A percentile compares a stretch with the other conserved stretches of the same genome.
Conservation (phyloP, 2,888 invertebrate genomes). For the Alloscopus bannaensis region DNA sequence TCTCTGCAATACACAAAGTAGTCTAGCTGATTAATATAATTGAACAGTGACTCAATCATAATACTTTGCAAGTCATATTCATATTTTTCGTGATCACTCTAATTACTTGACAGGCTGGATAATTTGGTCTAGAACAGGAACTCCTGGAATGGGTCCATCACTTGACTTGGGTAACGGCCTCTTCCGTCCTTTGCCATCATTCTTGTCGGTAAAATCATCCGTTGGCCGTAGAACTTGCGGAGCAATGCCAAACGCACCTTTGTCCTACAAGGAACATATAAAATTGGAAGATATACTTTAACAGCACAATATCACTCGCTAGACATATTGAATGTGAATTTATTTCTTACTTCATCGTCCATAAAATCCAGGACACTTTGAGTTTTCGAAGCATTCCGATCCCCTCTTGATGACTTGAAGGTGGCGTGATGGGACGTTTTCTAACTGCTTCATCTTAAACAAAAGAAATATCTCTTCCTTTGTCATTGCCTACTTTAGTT, state of each 20-base stretch:
- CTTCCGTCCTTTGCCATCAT: slow-evolving; percentile 71
- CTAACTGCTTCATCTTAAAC: slow-evolving; percentile 84
- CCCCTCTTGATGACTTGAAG: slow-evolving; percentile 91
- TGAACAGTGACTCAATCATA: too few species aligned
- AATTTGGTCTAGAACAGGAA: slow-evolving; percentile 83
- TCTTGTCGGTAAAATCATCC: slow-evolving; percentile 81
- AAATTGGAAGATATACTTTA: slow-evolving; percentile 10
- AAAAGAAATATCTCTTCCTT: too few species aligned
- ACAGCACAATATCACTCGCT: not conserved
- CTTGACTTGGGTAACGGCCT: slow-evolving; percentile 74
- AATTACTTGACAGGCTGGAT: slow-evolving; percentile 81
- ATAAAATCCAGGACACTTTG: slow-evolving; percentile 95
- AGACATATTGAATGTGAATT: slow-evolving; percentile 9
- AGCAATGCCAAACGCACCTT: slow-evolving; percentile 96
- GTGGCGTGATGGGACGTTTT: slow-evolving; percentile 86
- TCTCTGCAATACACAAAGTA: slow-evolving; percentile 79
- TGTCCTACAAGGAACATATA: slow-evolving; percentile 81
- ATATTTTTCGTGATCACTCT: not conserved
- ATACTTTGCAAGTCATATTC: too few species aligned
- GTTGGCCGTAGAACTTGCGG: slow-evolving; percentile 89
- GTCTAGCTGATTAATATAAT: too few species aligned
- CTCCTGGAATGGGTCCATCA: slow-evolving; percentile 79
- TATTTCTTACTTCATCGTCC: slow-evolving; percentile 88
- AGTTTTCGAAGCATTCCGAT: slow-evolving; percentile 79
- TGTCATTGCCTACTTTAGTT: too few species aligned